Evolutionary conservation across 2,797 vertebrate species (phyloP).

Genomic region (Neostethus bicornis): DNA sequence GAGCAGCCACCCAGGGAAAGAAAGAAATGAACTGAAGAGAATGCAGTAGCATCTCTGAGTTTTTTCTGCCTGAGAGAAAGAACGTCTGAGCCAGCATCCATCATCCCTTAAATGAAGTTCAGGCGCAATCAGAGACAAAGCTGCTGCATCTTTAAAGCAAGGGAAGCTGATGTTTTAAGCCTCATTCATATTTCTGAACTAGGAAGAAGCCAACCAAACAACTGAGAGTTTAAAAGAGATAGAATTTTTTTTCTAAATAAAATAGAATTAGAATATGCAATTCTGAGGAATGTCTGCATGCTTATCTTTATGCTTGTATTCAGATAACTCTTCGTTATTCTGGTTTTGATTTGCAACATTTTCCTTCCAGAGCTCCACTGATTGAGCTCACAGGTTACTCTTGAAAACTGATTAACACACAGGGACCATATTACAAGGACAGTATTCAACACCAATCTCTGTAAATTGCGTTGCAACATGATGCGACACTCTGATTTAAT

Average conservation of each 20-base stretch:
- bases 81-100: slow-evolving; percentile 25
- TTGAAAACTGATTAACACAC: background rate
- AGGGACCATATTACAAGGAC: background rate
- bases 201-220: background rate
- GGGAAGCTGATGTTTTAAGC: slow-evolving; percentile 4
- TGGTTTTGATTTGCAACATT: background rate
- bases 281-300: background rate
- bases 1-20: slow-evolving; percentile 44
- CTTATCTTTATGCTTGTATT: background rate
- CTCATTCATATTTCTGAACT: slow-evolving; percentile 13
- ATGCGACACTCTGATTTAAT: background rate
- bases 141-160: slow-evolving; percentile 11
- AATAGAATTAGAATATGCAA: too few species aligned
- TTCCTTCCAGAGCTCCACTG: background rate
- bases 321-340: background rate
- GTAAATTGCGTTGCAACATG: background rate
- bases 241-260: background rate
- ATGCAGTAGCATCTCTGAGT: slow-evolving; percentile 23
- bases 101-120: slow-evolving; percentile 40
- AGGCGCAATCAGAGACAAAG: slow-evolving; percentile 16
- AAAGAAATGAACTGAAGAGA: slow-evolving; percentile 45
- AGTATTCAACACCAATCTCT: background rate
- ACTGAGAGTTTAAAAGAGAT: background rate
- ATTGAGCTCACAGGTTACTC: background rate
- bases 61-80: slow-evolving; percentile 21